phyloP scores from a whole-genome alignment of 2,797 vertebrate genomes.

The Podarcis siculus region DNA sequence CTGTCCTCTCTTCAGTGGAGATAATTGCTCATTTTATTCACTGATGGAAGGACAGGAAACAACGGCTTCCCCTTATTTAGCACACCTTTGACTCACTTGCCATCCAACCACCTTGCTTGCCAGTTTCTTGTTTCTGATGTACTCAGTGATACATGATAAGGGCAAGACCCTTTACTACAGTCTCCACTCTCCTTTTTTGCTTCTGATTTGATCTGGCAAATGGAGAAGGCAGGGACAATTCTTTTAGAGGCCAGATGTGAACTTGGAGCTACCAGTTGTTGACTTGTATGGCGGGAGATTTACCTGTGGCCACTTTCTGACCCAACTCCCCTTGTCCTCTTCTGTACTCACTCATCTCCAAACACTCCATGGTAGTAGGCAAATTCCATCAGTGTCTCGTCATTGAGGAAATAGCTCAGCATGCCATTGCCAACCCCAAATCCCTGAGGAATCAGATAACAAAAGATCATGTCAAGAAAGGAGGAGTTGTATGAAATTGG shows the following conservation, averaged over 20 bases:
- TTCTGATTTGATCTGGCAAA: not conserved
- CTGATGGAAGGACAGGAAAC: not conserved
- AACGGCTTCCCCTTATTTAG: too few relatives aligned
- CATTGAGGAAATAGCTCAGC: constrained; percentile 40
- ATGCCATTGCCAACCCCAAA: constrained; percentile 54
- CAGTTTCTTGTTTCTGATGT: not conserved
- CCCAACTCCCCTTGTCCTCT: too few relatives aligned
- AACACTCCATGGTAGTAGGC: constrained; percentile 49
- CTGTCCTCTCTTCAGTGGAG: not conserved
- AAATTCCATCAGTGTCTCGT: constrained; percentile 47
- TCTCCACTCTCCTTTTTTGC: not conserved
- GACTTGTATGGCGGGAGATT: not conserved
- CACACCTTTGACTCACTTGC: too few relatives aligned
- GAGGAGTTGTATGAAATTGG: too few relatives aligned
- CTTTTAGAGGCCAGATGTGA: not conserved
- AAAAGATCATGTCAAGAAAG: not conserved
- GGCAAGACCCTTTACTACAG: not conserved
- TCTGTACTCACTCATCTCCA: constrained; percentile 47
- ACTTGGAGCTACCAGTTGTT: not conserved
- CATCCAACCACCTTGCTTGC: too few relatives aligned
- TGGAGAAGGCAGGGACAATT: not conserved
- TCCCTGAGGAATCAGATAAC: constrained; percentile 31
- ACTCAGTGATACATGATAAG: not conserved
- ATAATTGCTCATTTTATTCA: not conserved
- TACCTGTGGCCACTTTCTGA: not conserved